Conservation (phyloP, 2,888 invertebrate species). For the Ischnus inquisitorius region DNA sequence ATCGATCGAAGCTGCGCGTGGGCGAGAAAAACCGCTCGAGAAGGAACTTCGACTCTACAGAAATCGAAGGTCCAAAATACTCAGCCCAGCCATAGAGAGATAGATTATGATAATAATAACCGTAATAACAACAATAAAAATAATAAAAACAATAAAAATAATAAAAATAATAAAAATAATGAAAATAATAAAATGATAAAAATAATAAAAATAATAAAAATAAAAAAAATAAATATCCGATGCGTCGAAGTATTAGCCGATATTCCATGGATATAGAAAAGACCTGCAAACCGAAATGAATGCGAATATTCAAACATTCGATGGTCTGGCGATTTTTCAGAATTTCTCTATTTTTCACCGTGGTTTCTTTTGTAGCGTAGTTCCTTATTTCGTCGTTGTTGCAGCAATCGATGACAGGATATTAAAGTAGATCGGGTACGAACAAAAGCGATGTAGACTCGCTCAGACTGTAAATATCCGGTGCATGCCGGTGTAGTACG, state of each 20-base stretch:
- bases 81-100: not conserved
- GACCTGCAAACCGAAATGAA: not conserved
- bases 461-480: conserved; percentile 83
- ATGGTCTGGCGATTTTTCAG: conserved; percentile 5
- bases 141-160: conserved; percentile 1
- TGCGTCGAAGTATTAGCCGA: conserved; percentile 1
- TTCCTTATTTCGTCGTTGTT: conserved; percentile 77
- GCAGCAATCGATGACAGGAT: conserved; percentile 80
- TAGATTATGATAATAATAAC: too few species aligned
- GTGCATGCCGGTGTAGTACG: conserved; percentile 65
- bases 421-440: conserved; percentile 80
- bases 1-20: conserved; percentile 54
- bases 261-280: not conserved
- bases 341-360: conserved; percentile 20
- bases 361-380: conserved; percentile 31
- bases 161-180: not conserved
- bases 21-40: conserved; percentile 59
- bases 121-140: conserved; percentile 6
- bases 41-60: conserved; percentile 22
- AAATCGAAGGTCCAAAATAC: conserved; percentile 25
- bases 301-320: not conserved
- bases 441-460: conserved; percentile 69
- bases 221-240: not conserved
- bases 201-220: not conserved
- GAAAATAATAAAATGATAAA: not conserved